Percentiles rank a stretch among this genome's conserved stretches.
phyloP scores from a whole-genome alignment of 2,797 vertebrate genomes.

The Dipus sagitta region DNA sequence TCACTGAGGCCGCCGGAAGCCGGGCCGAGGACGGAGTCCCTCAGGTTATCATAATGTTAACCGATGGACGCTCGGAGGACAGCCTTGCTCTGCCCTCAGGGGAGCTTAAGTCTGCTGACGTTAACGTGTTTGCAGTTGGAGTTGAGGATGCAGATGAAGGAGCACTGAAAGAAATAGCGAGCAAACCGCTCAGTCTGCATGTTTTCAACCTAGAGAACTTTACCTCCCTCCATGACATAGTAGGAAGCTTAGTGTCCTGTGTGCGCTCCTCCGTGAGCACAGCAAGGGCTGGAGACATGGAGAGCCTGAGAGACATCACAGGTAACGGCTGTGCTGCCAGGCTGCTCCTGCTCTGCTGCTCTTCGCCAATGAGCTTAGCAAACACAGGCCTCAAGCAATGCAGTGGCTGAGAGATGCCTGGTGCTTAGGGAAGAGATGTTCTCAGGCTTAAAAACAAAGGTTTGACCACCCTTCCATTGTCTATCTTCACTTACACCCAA shows the following conservation, averaged over 20 bases:
- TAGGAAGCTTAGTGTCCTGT: constrained; percentile 92
- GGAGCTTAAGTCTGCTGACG: constrained; percentile 88
- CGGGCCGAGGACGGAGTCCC: constrained; percentile 89
- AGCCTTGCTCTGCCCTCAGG: constrained; percentile 90
- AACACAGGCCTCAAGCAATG: constrained; percentile 64
- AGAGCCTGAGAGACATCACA: constrained; percentile 91
- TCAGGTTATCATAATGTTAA: constrained; percentile 93
- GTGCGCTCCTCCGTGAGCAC: constrained; percentile 89
- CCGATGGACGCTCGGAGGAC: constrained; percentile 91
- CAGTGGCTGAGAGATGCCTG: background rate
- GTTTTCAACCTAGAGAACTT: constrained; percentile 94
- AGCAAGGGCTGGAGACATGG: constrained; percentile 87
- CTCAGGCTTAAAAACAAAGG: constrained; percentile 88
- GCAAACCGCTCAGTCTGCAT: constrained; percentile 88
- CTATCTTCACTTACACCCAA: rapidly evolving
- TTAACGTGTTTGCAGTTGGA: constrained; percentile 93
- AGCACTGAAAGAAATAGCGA: constrained; percentile 92
- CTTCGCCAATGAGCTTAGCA: constrained; percentile 78
- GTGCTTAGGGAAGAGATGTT: constrained; percentile 78
- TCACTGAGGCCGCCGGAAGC: constrained; percentile 92
- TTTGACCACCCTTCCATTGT: background rate
- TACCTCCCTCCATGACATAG: constrained; percentile 90
- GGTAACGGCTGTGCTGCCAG: constrained; percentile 89
- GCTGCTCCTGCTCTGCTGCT: constrained; percentile 87
- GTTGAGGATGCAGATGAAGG: constrained; percentile 92